Evolutionary conservation across 1,140 invertebrate genomes (phyloP).

Genomic region (Ips typographus): DNA sequence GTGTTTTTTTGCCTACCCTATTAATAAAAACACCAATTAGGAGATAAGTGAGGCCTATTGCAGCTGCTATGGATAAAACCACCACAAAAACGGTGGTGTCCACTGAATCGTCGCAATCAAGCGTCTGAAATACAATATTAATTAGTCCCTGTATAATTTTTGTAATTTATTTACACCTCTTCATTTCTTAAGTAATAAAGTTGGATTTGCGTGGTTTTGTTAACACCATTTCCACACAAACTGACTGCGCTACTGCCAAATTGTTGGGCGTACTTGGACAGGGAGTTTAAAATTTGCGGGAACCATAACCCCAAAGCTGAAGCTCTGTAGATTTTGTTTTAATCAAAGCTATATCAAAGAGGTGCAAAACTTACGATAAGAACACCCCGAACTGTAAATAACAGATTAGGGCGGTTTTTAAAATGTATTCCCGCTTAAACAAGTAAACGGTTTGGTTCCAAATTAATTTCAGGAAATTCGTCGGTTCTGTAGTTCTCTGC

Average conservation of each 20-base stretch:
- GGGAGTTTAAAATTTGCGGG: conserved; percentile 58
- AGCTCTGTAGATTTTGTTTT: conserved; percentile 48
- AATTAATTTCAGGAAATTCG: conserved; percentile 42
- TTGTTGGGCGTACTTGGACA: conserved; percentile 41
- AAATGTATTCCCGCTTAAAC: conserved; percentile 54
- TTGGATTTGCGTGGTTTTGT: not conserved
- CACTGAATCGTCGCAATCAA: conserved; percentile 41
- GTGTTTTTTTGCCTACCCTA: conserved; percentile 52
- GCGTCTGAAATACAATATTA: too few relatives aligned
- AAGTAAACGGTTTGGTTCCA: conserved; percentile 56
- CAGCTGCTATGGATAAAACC: conserved; percentile 54
- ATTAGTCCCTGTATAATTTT: not conserved
- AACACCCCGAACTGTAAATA: conserved; percentile 59
- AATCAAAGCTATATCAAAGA: not conserved
- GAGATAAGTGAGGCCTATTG: conserved; percentile 55
- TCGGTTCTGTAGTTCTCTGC: conserved; percentile 27
- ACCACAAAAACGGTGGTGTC: conserved; percentile 54
- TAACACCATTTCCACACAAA: conserved; percentile 34
- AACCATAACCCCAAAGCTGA: conserved; percentile 59
- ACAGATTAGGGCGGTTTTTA: conserved; percentile 60
- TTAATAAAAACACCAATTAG: conserved; percentile 57
- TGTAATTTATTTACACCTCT: not conserved
- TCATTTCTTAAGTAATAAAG: conserved; percentile 7
- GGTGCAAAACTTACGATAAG: conserved; percentile 49
- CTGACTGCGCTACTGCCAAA: conserved; percentile 34